Conservation (phyloP, 2,888 invertebrate species). For the Eristalinus sepulchralis region DNA sequence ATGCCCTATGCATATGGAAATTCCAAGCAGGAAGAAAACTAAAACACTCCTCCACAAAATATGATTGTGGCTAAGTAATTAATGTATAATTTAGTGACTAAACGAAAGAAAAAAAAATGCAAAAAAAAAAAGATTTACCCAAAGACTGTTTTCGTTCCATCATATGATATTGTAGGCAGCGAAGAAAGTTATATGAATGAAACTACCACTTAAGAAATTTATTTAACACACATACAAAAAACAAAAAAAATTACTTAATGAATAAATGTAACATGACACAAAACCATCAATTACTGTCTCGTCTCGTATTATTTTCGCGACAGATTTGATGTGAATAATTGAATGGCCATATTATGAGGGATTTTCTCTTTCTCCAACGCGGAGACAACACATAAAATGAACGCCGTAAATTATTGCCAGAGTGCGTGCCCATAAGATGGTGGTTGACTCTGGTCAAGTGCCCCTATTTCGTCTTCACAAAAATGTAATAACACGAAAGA, state of each 20-base stretch:
- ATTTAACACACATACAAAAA: constrained; percentile 37
- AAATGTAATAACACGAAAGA: neutral
- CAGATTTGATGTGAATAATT: constrained; percentile 32
- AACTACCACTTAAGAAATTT: constrained; percentile 60
- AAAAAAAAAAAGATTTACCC: constrained; percentile 78
- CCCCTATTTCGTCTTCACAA: constrained; percentile 35
- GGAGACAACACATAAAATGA: neutral
- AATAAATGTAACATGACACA: constrained; percentile 39
- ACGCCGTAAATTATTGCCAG: neutral
- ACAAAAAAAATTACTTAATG: neutral
- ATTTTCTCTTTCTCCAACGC: constrained; percentile 21
- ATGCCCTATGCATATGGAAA: constrained; percentile 56
- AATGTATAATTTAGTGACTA: constrained; percentile 65
- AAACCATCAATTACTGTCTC: constrained; percentile 59
- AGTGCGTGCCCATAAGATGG: constrained; percentile 2
- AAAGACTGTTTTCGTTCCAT: constrained; percentile 82
- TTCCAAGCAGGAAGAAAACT: constrained; percentile 49
- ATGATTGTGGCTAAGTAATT: constrained; percentile 69
- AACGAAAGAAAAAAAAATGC: constrained; percentile 50
- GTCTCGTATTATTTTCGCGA: constrained; percentile 36
- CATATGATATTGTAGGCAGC: constrained; percentile 75
- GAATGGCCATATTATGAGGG: constrained; percentile 31
- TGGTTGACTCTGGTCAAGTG: constrained; percentile 25
- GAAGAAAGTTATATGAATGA: constrained; percentile 71
- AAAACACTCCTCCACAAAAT: constrained; percentile 47